Percentiles rank a stretch among this genome's conserved stretches.
Conservation (phyloP, 2,797 vertebrate species). For the Tadarida brasiliensis region DNA sequence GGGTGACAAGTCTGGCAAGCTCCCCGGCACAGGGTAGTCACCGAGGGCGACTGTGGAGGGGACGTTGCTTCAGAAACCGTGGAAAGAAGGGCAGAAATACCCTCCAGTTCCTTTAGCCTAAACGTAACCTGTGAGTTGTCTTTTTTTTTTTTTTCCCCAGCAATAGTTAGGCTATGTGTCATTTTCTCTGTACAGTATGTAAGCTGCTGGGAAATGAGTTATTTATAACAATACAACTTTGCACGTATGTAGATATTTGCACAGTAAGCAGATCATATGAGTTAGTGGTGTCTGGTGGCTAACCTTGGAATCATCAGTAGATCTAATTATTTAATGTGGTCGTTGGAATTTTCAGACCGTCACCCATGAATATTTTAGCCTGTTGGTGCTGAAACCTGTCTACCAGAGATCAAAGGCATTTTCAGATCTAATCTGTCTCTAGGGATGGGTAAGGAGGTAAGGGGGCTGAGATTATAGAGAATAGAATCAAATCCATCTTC, state of each 20-base stretch:
- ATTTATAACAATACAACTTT: conserved; percentile 79
- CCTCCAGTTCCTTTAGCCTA: not conserved
- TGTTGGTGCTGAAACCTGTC: conserved; percentile 30
- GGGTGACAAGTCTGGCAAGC: not conserved
- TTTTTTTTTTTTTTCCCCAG: conserved; percentile 61
- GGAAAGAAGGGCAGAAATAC: not conserved
- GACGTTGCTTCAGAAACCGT: not conserved
- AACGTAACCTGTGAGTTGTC: not conserved
- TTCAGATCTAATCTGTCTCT: conserved; percentile 19
- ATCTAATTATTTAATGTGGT: conserved; percentile 38
- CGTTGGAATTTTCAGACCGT: conserved; percentile 39
- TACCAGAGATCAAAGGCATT: conserved; percentile 59
- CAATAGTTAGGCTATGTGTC: conserved; percentile 85
- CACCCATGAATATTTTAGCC: conserved; percentile 47
- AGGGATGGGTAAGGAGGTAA: not conserved
- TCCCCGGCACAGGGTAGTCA: not conserved
- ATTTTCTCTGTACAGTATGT: conserved; percentile 82
- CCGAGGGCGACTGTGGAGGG: not conserved
- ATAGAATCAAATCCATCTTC: not conserved
- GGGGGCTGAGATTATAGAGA: not conserved
- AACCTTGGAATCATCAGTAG: conserved; percentile 36
- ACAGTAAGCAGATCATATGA: conserved; percentile 85
- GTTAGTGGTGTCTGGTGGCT: conserved; percentile 22
- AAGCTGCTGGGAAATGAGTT: conserved; percentile 83
- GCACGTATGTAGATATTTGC: conserved; percentile 76